Percentiles rank a stretch among this genome's conserved stretches.
Evolutionary conservation across 1,140 invertebrate genomes (phyloP).

Genomic region (Lanistes nyassanus): DNA sequence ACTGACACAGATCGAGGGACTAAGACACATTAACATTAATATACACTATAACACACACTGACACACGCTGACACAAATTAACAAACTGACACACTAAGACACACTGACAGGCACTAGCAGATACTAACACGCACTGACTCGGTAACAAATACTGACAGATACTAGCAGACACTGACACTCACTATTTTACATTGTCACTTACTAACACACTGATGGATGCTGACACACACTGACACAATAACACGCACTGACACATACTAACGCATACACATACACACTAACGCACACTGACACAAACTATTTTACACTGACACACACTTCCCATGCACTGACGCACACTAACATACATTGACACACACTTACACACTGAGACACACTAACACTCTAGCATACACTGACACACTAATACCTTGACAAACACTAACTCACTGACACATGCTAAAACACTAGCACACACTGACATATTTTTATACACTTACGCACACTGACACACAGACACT

Average conservation of each 20-base stretch:
- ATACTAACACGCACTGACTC: neutral
- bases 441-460: neutral
- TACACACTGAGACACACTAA: neutral
- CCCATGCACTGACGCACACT: neutral
- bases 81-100: conserved; percentile 9
- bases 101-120: neutral
- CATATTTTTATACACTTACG: neutral
- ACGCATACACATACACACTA: too few relatives aligned
- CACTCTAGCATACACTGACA: neutral
- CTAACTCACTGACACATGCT: neutral
- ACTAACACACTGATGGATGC: neutral
- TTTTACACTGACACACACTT: neutral
- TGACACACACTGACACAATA: neutral
- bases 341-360: neutral
- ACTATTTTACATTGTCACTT: neutral
- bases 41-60: conserved; percentile 1
- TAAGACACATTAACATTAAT: neutral
- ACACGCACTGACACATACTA: neutral
- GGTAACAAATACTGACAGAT: neutral
- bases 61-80: neutral
- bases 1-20: neutral
- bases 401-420: neutral
- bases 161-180: neutral
- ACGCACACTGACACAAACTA: too few relatives aligned
- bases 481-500: neutral